Evolutionary conservation across 2,888 invertebrate genomes (phyloP), one percentile per base, ranked within the genome.

Genomic region (Luperina nickerlii): DNA sequence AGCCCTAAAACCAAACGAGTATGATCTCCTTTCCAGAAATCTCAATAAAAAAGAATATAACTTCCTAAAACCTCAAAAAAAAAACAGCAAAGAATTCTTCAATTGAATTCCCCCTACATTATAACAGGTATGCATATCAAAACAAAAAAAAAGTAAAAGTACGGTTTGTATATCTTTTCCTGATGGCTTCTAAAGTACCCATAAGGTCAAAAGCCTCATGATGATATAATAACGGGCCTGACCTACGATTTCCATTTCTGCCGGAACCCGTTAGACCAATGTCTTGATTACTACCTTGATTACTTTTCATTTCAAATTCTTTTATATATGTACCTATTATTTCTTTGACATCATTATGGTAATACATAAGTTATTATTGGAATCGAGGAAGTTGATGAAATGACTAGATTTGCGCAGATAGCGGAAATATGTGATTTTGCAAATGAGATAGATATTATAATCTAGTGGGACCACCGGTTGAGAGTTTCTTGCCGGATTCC

Each of bases 221-320:
- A 87, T 90, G 88, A 83, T 81, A 82, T 88, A 88, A 87, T 85
- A 86, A 84, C 87, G 86, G 89, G 81, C 87, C 89, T 91, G 93
- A 92, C 93, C 93, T 91, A 88, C 88, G 92, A 84, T 93, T 93
- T 93, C 92, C 89, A 91, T 93, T 93, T 93, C 94, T 92, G 92
- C 89, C 83, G 89, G 89, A 87, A 86, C 86, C 91, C 77, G 91
- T 87, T 90, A 67, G 15, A 57, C 68, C 82, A 60, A 81, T 71
- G 71, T 67, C 76, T 86, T 88, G 88, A 86, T 85, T 69, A 62
- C 83, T 74, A 78, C 63, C 79, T 88, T 85, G 87, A 88, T 88
- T 83, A 89, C 88, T 89, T 85, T 89, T 89, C 88, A 87, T 89
- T 89, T 88, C 88, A 82, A 71, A 80, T 71, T 63, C 27, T 65